These are phyloP conservation scores for Drosophila rhopaloa DNA, from an alignment of 1,140 invertebrate species.

Conservation along the genomic window DNA sequence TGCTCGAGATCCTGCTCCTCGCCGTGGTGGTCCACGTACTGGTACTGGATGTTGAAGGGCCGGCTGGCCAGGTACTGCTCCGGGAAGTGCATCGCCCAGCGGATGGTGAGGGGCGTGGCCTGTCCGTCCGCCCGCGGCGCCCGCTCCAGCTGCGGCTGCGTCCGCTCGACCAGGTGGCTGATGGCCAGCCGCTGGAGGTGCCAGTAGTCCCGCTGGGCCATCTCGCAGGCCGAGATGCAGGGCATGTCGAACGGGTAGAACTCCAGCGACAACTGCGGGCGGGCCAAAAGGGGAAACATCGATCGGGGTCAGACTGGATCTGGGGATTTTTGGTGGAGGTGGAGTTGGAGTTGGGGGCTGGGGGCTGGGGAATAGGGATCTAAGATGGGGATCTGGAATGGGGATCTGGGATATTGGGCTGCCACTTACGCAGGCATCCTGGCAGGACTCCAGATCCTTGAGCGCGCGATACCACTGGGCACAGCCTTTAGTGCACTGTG, in stretches of 20 bases:
- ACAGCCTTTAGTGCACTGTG: slow-evolving; percentile 89
- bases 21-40: slow-evolving; percentile 89
- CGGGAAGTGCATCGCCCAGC: slow-evolving; percentile 89
- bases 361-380: background rate
- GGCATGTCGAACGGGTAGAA: slow-evolving; percentile 90
- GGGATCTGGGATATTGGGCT: background rate
- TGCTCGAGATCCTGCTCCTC: slow-evolving; percentile 87
- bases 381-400: background rate
- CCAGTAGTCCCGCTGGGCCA: slow-evolving; percentile 74
- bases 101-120: slow-evolving; percentile 87
- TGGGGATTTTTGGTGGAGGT: background rate
- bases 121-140: slow-evolving; percentile 31
- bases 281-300: background rate
- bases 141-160: slow-evolving; percentile 56
- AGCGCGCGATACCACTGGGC: slow-evolving; percentile 88
- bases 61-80: slow-evolving; percentile 85
- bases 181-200: slow-evolving; percentile 66
- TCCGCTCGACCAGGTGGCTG: slow-evolving; percentile 47
- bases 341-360: background rate
- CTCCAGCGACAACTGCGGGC: slow-evolving; percentile 89
- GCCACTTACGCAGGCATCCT: slow-evolving; percentile 90
- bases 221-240: slow-evolving; percentile 85
- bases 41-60: slow-evolving; percentile 85
- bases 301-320: background rate
- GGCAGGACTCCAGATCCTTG: slow-evolving; percentile 87